Conservation (phyloP, 2,113 vertebrate genomes). For the Microcebus lehilahytsara region DNA sequence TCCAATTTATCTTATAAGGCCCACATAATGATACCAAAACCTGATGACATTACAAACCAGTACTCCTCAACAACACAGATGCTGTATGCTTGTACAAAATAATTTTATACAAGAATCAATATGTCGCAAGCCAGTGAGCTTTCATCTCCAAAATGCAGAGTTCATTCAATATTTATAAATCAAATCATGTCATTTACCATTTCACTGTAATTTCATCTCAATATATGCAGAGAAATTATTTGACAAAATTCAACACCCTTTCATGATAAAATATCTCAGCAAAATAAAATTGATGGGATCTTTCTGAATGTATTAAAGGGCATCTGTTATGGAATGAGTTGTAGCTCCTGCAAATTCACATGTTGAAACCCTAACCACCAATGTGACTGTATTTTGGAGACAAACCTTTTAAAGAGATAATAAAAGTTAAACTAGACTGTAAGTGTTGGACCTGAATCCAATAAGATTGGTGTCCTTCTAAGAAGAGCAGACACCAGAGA, state of each 20-base stretch:
- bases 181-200: not conserved
- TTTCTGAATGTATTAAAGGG: not conserved
- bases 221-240: not conserved
- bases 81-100: too few relatives aligned
- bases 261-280: not conserved
- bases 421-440: not conserved
- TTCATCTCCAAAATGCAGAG: not conserved
- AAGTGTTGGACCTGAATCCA: not conserved
- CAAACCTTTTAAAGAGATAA: not conserved
- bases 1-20: not conserved
- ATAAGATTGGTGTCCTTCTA: not conserved
- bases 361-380: not conserved
- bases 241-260: not conserved
- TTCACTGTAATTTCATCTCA: not conserved
- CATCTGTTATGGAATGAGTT: not conserved
- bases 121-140: not conserved
- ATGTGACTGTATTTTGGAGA: not conserved
- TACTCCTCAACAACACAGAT: not conserved
- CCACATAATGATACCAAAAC: not conserved
- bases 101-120: not conserved
- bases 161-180: slow-evolving; percentile 1
- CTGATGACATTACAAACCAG: not conserved
- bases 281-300: not conserved
- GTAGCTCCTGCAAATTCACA: not conserved
- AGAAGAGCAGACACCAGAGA: not conserved